These are phyloP conservation scores for Protosalanx chinensis DNA, from an alignment of 2,797 vertebrate genomes.

Conservation along the genomic window DNA sequence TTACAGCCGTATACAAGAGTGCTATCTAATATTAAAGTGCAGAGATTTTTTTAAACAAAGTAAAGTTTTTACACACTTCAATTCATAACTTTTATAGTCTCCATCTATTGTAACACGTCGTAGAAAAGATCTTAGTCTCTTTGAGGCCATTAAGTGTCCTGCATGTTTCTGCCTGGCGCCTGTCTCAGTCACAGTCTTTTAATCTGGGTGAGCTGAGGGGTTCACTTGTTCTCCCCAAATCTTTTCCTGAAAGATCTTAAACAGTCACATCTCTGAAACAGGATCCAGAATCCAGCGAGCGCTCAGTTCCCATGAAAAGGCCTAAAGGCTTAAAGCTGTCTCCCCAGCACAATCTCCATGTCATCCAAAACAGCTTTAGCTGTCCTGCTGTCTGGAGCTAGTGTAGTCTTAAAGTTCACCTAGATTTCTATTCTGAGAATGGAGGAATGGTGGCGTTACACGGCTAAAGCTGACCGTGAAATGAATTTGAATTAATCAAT, in stretches of 20 bases:
- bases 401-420: conserved; percentile 43
- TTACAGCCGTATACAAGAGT: no score
- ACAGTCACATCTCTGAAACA: conserved; percentile 34
- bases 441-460: conserved; percentile 19
- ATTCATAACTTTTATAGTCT: neutral
- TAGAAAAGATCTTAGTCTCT: neutral
- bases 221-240: conserved; percentile 24
- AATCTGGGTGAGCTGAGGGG: conserved; percentile 32
- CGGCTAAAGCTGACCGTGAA: conserved; percentile 41
- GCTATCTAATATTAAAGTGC: no score
- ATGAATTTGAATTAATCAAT: conserved; percentile 24
- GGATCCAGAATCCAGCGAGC: conserved; percentile 32
- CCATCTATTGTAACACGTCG: neutral
- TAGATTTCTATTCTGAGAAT: conserved; percentile 27
- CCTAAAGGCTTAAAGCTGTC: conserved; percentile 58
- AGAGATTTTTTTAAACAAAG: no score
- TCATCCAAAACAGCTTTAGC: conserved; percentile 52
- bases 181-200: conserved; percentile 30
- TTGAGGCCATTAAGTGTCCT: conserved; percentile 1
- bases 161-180: conserved; percentile 18
- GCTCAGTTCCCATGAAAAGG: conserved; percentile 46
- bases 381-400: conserved; percentile 36
- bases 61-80: neutral
- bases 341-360: conserved; percentile 44
- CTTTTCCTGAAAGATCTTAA: conserved; percentile 40